These are phyloP conservation scores for Paragorgia papillata DNA, from an alignment of 92 coral and sea anemone genomes.

Conservation along the genomic window DNA sequence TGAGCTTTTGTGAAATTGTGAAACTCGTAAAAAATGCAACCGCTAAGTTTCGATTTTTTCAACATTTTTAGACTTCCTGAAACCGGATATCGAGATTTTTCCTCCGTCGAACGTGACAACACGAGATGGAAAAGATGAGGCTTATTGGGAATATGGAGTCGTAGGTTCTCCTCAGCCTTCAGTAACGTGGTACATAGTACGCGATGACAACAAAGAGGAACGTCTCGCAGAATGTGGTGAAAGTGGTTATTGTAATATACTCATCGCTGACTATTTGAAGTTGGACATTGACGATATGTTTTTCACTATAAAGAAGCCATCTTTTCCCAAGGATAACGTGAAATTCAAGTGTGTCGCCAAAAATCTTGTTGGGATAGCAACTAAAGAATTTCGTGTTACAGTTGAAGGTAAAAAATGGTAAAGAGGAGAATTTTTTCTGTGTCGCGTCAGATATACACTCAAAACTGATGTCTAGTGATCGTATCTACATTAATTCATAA, in stretches of 20 bases:
- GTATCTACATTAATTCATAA: too few species aligned
- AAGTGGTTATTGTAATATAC: not conserved
- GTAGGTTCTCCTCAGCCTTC: conserved; percentile 41
- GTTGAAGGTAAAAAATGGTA: not conserved
- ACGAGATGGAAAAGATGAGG: too few species aligned
- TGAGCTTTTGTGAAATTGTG: too few species aligned
- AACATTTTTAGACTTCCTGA: too few species aligned
- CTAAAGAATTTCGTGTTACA: not conserved
- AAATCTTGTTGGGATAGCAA: conserved; percentile 9
- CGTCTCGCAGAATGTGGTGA: conserved; percentile 18
- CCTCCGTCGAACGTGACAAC: too few species aligned
- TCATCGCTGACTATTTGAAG: not conserved
- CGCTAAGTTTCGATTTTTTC: too few species aligned
- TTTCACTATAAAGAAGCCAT: not conserved
- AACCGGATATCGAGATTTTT: too few species aligned
- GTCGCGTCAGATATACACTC: too few species aligned
- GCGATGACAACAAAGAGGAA: not conserved
- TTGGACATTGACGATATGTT: not conserved
- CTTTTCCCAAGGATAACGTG: conserved; percentile 8
- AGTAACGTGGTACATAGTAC: conserved; percentile 43
- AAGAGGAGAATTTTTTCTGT: too few species aligned
- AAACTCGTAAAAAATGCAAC: too few species aligned
- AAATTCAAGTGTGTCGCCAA: conserved; percentile 5
- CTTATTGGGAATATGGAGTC: too few species aligned
- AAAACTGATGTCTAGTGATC: too few species aligned